A percentile compares a stretch with the other conserved stretches of the same genome.
Conservation (phyloP, 2,113 vertebrate genomes). For the Myrmecobius fasciatus region DNA sequence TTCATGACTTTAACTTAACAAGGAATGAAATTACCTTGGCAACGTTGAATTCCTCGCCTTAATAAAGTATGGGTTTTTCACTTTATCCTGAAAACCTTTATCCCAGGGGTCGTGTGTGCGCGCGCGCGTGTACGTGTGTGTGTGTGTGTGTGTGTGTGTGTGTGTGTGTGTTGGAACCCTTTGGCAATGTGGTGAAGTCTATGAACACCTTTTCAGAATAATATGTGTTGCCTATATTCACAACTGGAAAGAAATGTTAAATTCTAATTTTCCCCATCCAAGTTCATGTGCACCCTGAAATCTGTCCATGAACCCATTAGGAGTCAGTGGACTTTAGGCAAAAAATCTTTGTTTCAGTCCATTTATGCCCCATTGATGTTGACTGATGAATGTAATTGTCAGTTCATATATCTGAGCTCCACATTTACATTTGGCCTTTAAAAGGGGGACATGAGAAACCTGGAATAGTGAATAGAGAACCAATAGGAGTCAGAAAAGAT, state of each 20-base stretch:
- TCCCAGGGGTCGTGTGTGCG: neutral
- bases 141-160: neutral
- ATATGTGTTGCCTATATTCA: neutral
- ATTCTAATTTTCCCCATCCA: neutral
- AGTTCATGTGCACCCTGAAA: neutral
- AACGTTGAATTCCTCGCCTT: neutral
- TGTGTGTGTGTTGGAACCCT: neutral
- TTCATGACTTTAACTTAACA: slow-evolving; percentile 3
- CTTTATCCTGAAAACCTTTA: neutral
- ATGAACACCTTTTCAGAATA: neutral
- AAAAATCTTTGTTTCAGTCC: neutral
- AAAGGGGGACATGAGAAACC: neutral
- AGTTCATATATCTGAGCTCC: neutral
- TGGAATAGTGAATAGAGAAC: neutral
- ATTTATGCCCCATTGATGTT: neutral
- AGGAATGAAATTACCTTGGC: neutral
- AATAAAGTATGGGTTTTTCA: neutral
- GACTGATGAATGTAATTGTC: neutral
- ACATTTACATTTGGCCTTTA: neutral
- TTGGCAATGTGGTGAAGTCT: neutral
- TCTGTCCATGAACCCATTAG: neutral
- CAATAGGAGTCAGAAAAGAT: neutral
- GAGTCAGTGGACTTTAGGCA: neutral
- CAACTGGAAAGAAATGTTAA: neutral
- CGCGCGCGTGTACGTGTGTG: neutral